Conservation (phyloP, 2,113 vertebrate genomes). For the Ibidorhyncha struthersii region DNA sequence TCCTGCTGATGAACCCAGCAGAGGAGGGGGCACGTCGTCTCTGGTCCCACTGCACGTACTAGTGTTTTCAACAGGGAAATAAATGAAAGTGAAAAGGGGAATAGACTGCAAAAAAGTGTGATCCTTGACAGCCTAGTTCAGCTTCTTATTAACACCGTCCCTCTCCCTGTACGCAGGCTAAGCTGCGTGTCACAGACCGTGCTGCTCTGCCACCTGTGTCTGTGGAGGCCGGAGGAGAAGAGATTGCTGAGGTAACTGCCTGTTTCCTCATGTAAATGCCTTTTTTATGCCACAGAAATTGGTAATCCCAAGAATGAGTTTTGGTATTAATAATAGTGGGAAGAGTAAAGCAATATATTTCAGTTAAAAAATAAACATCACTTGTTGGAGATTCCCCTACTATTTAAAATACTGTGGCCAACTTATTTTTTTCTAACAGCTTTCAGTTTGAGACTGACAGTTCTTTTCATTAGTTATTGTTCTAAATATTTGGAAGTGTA, state of each 20-base stretch:
- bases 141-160: background rate
- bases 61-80: background rate
- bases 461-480: background rate
- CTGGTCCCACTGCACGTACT: background rate
- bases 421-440: background rate
- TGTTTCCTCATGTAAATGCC: background rate
- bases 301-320: background rate
- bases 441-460: background rate
- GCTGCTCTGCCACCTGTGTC: background rate
- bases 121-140: background rate
- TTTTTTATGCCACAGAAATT: background rate
- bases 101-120: background rate
- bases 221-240: background rate
- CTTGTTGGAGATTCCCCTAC: background rate
- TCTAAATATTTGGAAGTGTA: background rate
- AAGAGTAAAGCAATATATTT: background rate
- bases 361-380: background rate
- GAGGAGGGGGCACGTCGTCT: background rate
- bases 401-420: background rate
- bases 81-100: background rate
- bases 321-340: background rate
- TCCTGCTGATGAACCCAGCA: background rate
- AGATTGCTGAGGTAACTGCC: background rate
- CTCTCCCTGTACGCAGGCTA: background rate
- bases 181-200: background rate